Conservation (phyloP, 2,888 invertebrate species). For the Sinhomidia bicolor region DNA sequence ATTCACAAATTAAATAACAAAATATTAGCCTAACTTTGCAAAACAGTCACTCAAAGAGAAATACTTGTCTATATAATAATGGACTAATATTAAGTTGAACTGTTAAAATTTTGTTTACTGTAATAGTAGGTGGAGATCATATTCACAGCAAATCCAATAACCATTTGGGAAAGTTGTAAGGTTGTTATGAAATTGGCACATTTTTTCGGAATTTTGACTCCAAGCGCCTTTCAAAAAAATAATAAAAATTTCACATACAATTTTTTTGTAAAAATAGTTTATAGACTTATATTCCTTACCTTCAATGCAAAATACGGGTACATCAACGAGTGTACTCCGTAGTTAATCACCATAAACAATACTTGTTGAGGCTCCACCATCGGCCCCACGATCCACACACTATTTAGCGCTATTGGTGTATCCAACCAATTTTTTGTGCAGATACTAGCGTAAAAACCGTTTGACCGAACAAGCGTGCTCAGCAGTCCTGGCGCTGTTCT, state of each 20-base stretch:
- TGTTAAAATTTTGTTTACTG: not conserved
- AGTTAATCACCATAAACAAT: constrained; percentile 49
- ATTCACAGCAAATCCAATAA: constrained; percentile 94
- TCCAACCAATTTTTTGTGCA: too few relatives aligned
- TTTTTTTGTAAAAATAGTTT: too few relatives aligned
- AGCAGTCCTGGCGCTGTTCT: too few relatives aligned
- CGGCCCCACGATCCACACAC: constrained; percentile 71
- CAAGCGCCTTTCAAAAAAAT: too few relatives aligned
- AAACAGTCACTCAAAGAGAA: too few relatives aligned
- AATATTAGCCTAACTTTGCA: too few relatives aligned
- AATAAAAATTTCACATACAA: too few relatives aligned
- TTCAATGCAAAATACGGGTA: constrained; percentile 72
- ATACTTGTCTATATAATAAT: too few relatives aligned
- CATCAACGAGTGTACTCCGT: constrained; percentile 61
- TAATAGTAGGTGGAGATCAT: constrained; percentile 73
- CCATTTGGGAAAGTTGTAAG: constrained; percentile 95
- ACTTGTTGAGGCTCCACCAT: constrained; percentile 72
- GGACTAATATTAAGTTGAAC: too few relatives aligned
- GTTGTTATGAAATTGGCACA: constrained; percentile 95
- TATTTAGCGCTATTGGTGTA: constrained; percentile 72
- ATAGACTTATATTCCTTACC: too few relatives aligned
- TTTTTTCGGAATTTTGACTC: constrained; percentile 90
- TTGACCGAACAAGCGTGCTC: too few relatives aligned
- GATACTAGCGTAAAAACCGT: not conserved
- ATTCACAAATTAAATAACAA: too few relatives aligned